phyloP scores from a whole-genome alignment of 2,797 vertebrate genomes.

The Myoxocephalus aenaeus region DNA sequence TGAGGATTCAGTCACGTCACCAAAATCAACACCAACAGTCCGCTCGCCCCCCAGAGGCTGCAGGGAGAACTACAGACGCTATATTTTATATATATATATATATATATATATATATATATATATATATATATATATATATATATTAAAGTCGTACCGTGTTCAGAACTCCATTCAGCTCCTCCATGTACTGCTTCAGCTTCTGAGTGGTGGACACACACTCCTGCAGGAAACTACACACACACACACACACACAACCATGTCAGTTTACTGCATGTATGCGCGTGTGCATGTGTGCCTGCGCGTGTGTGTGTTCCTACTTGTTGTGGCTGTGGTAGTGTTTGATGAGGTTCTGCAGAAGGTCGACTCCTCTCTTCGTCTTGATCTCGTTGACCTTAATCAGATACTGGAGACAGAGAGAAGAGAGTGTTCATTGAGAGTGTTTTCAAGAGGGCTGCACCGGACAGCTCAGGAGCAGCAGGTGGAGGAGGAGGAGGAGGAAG shows the following conservation, averaged over 20 bases:
- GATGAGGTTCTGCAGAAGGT: slow-evolving; percentile 90
- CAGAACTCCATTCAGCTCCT: slow-evolving; percentile 83
- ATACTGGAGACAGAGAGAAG: slow-evolving; percentile 84
- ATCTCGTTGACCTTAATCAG: slow-evolving; percentile 99
- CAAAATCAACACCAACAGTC: no score
- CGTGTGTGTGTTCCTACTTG: slow-evolving; percentile 79
- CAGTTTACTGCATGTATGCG: neutral
- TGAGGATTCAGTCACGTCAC: no score
- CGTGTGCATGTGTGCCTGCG: neutral
- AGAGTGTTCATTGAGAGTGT: neutral
- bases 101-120: no score
- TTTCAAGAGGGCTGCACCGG: slow-evolving; percentile 21
- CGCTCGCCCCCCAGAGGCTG: neutral
- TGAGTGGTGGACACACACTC: slow-evolving; percentile 86
- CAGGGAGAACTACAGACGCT: neutral
- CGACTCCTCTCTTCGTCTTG: slow-evolving; percentile 96
- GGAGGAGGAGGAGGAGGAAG: neutral
- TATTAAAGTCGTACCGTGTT: slow-evolving; percentile 57
- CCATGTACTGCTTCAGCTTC: slow-evolving; percentile 87
- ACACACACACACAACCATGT: slow-evolving; percentile 28
- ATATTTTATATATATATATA: no score
- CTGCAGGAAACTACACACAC: slow-evolving; percentile 87
- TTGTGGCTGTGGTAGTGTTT: slow-evolving; percentile 89
- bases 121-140: no score
- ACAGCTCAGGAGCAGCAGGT: slow-evolving; percentile 3